phyloP scores from a whole-genome alignment of 2,888 invertebrate genomes.

The Hylaea fasciaria region DNA sequence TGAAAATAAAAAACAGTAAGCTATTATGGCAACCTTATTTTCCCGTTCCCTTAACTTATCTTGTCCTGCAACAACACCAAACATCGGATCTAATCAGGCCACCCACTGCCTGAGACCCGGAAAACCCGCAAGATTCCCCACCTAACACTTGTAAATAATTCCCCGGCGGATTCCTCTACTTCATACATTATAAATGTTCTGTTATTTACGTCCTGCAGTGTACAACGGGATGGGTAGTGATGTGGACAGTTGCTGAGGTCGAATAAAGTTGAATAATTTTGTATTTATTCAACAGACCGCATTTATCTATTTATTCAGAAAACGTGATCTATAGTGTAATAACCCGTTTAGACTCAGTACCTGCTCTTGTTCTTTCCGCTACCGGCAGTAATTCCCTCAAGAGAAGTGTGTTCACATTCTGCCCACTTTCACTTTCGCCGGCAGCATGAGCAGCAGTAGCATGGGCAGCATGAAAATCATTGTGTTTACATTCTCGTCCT shows the following conservation, averaged over 20 bases:
- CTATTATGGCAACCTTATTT: background rate
- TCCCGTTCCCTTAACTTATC: constrained; percentile 13
- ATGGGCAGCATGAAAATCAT: too few relatives aligned
- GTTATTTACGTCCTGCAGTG: constrained; percentile 43
- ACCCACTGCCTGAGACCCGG: constrained; percentile 16
- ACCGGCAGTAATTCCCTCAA: too few relatives aligned
- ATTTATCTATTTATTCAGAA: too few relatives aligned
- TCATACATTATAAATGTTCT: constrained; percentile 44
- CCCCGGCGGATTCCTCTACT: constrained; percentile 40
- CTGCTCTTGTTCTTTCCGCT: too few relatives aligned
- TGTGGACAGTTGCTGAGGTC: constrained; percentile 20
- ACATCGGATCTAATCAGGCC: constrained; percentile 22
- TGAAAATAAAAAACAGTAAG: too few relatives aligned
- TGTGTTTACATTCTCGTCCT: too few relatives aligned
- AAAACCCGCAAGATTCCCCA: constrained; percentile 37
- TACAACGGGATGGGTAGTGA: constrained; percentile 5
- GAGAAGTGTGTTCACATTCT: too few relatives aligned
- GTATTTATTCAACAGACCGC: too few relatives aligned
- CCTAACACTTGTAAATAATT: constrained; percentile 43
- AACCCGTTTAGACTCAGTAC: too few relatives aligned
- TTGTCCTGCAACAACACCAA: constrained; percentile 17
- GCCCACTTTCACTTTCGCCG: too few relatives aligned
- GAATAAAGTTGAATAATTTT: background rate
- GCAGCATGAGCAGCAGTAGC: too few relatives aligned
- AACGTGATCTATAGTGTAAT: too few relatives aligned